Evolutionary conservation across 1,140 invertebrate species (phyloP), one percentile per base, ranked within the genome.

Genomic region (Watersipora subatra): DNA sequence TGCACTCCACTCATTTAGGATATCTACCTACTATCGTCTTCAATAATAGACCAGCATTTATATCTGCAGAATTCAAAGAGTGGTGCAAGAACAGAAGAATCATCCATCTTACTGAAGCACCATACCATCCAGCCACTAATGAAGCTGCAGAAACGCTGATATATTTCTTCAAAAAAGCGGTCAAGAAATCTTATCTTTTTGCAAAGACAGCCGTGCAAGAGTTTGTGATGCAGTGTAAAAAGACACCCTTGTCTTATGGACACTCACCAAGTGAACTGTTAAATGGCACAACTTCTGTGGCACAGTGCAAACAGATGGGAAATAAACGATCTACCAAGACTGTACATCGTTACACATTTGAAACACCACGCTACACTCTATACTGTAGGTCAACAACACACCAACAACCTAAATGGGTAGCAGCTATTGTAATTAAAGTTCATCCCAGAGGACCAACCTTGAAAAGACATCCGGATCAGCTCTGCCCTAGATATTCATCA

Each of bases 1-100:
- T n/a, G n/a, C n/a, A n/a, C n/a, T n/a, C n/a, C n/a, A n/a, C n/a
- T n/a, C n/a, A n/a, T n/a, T n/a, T n/a, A n/a, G n/a, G n/a, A n/a
- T n/a, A n/a, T n/a, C n/a, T n/a, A n/a, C n/a, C n/a, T n/a, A 26
- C 68, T 24, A 64, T 79, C 15, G 73, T 79, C 2, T 69, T 65
- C 0, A 78, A 79, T 34, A 80, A 81, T 63, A 74, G 75, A 19
- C 70, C 74, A 1, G 69, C 71, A 34, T 78, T 80, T 59, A 71
- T 61, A 1, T 72, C 72, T 24, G 30, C 64, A 12, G 71, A 73
- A 63, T 81, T 80, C 63, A 22, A 65, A 24, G 28, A 64, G 19
- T 78, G 76, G 57, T 72, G 66, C 12, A 66, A 66, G 28, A 24
- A 7, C 1, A 72, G 73, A 68, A 69, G 67, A 25, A 75, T 77